Evolutionary conservation across 2,113 vertebrate genomes (phyloP), one percentile per base, ranked within the genome.

Genomic region (Oncorhynchus gorbuscha): DNA sequence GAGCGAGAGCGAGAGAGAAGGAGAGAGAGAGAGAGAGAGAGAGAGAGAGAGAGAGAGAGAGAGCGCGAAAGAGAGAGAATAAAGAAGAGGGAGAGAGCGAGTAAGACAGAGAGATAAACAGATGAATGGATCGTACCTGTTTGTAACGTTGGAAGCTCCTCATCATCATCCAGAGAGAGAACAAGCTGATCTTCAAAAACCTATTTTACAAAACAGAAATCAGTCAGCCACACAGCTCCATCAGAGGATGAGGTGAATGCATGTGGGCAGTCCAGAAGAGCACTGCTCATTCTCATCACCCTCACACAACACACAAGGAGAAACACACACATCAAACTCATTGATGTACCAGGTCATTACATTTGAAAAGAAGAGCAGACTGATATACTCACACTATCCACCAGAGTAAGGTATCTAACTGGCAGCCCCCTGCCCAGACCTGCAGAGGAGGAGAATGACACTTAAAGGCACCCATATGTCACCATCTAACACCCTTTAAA

Each of bases 351-450:
- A 55, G 51, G 51, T 55, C 51, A 55, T 55, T 55, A 5, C 51
- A 55, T 55, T 55, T 55, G 14, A 55, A 55, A 55, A 16, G 14
- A 13, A 55, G 51, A 16, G 51, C 16, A 55, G 14, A 55, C 16
- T 39, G 14, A 24, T 55, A 4, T 73, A 93, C 92, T 92, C 83
- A 94, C 93, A 28, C 81, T 90, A 74, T 93, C 91, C 80, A 77
- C 70, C 48, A 87, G 72, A 18, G 14, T 22, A 1, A 71, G 74
- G 69, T 83, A 81, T 3, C 86, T 87, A 39, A 55, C 45, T 30
- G 51, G 71, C 7, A 71, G 74, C 45, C 79, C 83, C 74, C 76
- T 76, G 66, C 59, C 71, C 1, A 79, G 6, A 74, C 82, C 93
- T 94, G 84, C 4, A 72, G 18, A 67, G 77, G 39, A 76, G 79